Conservation (phyloP, 2,888 invertebrate species). For the Poecilobothrus nobilitatus region DNA sequence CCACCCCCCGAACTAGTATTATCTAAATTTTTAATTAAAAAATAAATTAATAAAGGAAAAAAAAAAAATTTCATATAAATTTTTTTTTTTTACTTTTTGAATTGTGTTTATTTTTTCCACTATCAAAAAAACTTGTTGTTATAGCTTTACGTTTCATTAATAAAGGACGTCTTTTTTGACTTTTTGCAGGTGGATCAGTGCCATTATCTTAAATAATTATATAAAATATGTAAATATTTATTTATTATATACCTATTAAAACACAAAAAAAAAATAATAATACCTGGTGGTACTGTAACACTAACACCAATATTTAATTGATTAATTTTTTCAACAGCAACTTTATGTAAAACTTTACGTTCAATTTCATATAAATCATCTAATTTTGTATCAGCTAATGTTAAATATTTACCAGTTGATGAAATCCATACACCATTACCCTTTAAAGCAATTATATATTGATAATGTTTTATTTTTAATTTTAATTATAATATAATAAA, state of each 20-base stretch:
- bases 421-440: conserved; percentile 74
- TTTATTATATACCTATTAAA: conserved; percentile 14
- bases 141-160: conserved; percentile 79
- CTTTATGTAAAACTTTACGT: conserved; percentile 68
- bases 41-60: not conserved
- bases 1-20: conserved; percentile 34
- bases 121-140: conserved; percentile 79
- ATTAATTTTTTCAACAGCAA: conserved; percentile 77
- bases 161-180: conserved; percentile 70
- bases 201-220: not conserved
- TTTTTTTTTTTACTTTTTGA: conserved; percentile 42
- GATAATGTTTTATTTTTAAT: conserved; percentile 7
- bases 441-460: conserved; percentile 48
- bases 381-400: conserved; percentile 54
- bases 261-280: not conserved
- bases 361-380: conserved; percentile 63
- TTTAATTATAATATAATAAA: conserved; percentile 8
- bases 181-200: conserved; percentile 16
- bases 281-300: conserved; percentile 74
- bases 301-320: conserved; percentile 75
- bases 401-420: conserved; percentile 53
- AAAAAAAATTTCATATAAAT: not conserved
- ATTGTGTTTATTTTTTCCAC: conserved; percentile 59
- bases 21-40: conserved; percentile 8
- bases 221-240: too few species aligned